These are phyloP conservation scores for Aleiodes leptofemur DNA, from an alignment of 2,888 invertebrate genomes.

Conservation along the genomic window DNA sequence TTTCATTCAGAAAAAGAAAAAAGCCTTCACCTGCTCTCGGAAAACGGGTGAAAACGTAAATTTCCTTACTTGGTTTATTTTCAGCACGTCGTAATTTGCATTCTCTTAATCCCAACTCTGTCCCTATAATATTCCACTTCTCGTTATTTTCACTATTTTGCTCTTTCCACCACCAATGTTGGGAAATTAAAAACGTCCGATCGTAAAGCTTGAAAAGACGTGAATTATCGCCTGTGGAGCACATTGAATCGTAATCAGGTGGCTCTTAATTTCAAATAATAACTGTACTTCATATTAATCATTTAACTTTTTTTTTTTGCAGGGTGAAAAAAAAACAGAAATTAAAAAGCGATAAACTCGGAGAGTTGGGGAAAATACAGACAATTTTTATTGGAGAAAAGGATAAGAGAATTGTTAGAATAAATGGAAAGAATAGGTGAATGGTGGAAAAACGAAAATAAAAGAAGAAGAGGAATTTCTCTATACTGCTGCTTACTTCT, in stretches of 20 bases:
- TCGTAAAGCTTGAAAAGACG: slow-evolving; percentile 70
- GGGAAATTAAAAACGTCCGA: slow-evolving; percentile 75
- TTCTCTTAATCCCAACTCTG: slow-evolving; percentile 54
- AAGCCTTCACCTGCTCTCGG: not conserved
- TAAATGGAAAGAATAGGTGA: slow-evolving; percentile 17
- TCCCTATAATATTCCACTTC: slow-evolving; percentile 26
- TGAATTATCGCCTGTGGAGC: slow-evolving; percentile 68
- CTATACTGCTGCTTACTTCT: slow-evolving; percentile 33
- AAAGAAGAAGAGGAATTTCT: slow-evolving; percentile 36
- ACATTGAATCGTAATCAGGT: slow-evolving; percentile 71
- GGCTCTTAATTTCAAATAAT: slow-evolving; percentile 45
- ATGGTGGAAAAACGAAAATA: slow-evolving; percentile 18
- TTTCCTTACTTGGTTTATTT: slow-evolving; percentile 45
- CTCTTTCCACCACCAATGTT: slow-evolving; percentile 40
- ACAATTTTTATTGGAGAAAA: slow-evolving; percentile 25
- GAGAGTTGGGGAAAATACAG: not conserved
- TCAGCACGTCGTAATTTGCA: slow-evolving; percentile 70
- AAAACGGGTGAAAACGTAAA: slow-evolving; percentile 33
- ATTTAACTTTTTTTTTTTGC: slow-evolving; percentile 14
- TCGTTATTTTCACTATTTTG: slow-evolving; percentile 36
- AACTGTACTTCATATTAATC: slow-evolving; percentile 40
- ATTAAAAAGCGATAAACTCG: slow-evolving; percentile 28
- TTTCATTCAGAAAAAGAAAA: not conserved
- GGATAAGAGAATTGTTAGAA: slow-evolving; percentile 29
- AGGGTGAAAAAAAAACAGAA: slow-evolving; percentile 16